Base-by-base conservation (phyloP, 1,140 invertebrate genomes). In the Scylla paramamosain region DNA sequence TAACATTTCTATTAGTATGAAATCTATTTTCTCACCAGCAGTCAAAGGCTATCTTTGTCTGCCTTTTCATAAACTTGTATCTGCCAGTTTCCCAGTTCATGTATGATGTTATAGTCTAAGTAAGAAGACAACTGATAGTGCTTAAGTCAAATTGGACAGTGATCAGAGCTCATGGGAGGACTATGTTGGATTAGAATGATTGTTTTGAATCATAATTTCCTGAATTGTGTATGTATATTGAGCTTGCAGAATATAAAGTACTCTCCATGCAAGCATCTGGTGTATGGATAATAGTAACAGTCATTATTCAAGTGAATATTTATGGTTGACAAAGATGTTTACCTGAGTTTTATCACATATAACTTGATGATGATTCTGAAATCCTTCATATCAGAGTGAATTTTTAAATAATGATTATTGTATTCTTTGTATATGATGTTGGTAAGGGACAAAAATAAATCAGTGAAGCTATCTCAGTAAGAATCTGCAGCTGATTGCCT, bases 21-120 rank as follows among this genome's bases (percentile, higher is more conserved):
- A 39, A 93, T 93, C 77, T 93, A 93, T 93, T 93, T 93, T 93
- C 91, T 77, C 91, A 93, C 32, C 28, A 16, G 82, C 45, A 46
- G 16, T 46, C 31, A 88, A 88, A 25, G 32, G n/a, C 31, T 20
- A n/a, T 88, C 20, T 59, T 59, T n/a, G n/a, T 77, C 25, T 77
- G 25, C n/a, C n/a, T n/a, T n/a, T 77, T 7, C 12, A n/a, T 20
- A 77, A 67, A 77, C 20, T 77, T n/a, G n/a, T 77, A 77, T 77
- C 20, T 77, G 20, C 67, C 20, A 48, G 82, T 83, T 86, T 48
- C 32, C 29, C 86, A 6, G 31, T 88, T 88, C 86, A 88, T 88
- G 86, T 88, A 88, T 32, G 86, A 88, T 45, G 25, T 29, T 10
- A 31, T 88, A 77, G 67, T 7, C 7, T 25, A 67, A 67, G 67